Percentiles rank a stretch among this genome's conserved stretches.
These are phyloP conservation scores for Euglossa dilemma DNA, from an alignment of 1,140 invertebrate species.

Conservation along the genomic window DNA sequence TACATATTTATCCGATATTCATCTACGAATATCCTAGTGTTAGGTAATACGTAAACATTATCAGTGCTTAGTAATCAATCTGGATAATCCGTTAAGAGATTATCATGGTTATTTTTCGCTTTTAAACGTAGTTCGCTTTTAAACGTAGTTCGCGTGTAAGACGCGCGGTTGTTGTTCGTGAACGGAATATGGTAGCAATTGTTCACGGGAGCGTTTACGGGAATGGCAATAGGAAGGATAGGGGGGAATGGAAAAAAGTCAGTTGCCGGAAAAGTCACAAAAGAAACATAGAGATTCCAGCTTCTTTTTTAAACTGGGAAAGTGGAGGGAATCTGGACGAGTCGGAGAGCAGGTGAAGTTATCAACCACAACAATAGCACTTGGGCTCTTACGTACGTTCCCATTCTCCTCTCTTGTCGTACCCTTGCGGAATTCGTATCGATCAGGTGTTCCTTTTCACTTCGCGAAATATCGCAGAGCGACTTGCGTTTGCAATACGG, in stretches of 20 bases:
- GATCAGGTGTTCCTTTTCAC: background rate
- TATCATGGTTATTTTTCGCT: no score
- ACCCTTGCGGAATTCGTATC: background rate
- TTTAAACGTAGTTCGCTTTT: no score
- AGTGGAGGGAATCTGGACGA: conserved; percentile 20
- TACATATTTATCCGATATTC: no score
- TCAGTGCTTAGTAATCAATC: no score
- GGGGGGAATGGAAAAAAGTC: conserved; percentile 22
- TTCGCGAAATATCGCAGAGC: no score
- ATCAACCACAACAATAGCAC: conserved; percentile 40
- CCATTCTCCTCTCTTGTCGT: background rate
- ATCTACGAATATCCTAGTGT: no score
- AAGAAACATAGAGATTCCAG: conserved; percentile 9
- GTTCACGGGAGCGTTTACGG: conserved; percentile 10
- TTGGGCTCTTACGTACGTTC: background rate
- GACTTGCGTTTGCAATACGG: no score
- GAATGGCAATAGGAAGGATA: background rate
- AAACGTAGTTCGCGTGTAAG: background rate
- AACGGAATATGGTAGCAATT: background rate
- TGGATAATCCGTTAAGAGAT: no score
- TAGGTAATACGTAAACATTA: no score
- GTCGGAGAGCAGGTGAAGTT: conserved; percentile 21
- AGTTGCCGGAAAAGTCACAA: conserved; percentile 25
- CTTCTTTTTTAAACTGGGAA: conserved; percentile 6
- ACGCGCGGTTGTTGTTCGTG: background rate